Percentiles rank a stretch among this genome's conserved stretches.
Conservation (phyloP, 2,888 invertebrate genomes). For the Danaus chrysippus region DNA sequence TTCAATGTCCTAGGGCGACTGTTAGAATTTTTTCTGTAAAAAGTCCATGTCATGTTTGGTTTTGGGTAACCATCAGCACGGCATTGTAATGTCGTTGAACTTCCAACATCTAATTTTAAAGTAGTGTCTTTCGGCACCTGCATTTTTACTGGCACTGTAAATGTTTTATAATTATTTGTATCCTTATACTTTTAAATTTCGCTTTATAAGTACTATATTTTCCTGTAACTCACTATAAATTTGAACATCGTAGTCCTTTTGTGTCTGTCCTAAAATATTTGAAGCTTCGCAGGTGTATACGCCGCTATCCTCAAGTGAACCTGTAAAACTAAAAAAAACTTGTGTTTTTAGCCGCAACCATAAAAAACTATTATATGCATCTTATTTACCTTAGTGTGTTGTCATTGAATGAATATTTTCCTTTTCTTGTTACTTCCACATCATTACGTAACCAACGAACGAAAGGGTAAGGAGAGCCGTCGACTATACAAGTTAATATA, state of each 20-base stretch:
- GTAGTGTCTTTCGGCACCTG: constrained; percentile 34
- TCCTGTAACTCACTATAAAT: constrained; percentile 38
- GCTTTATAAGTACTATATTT: not conserved
- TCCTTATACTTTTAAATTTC: not conserved
- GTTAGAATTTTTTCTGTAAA: constrained; percentile 16
- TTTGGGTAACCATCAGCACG: constrained; percentile 43
- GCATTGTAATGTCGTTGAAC: constrained; percentile 38
- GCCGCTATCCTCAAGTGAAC: constrained; percentile 33
- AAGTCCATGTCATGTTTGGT: constrained; percentile 46
- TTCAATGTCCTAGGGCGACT: constrained; percentile 22
- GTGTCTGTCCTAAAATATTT: constrained; percentile 38
- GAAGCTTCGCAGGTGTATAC: constrained; percentile 44
- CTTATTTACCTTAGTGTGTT: constrained; percentile 41
- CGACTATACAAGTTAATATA: constrained; percentile 38
- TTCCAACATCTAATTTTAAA: constrained; percentile 35
- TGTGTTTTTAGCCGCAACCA: not conserved
- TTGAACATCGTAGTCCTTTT: constrained; percentile 33
- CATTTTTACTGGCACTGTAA: constrained; percentile 38
- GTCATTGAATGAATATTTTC: constrained; percentile 33
- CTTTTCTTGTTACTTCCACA: constrained; percentile 24
- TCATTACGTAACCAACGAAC: constrained; percentile 44
- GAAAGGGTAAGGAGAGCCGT: constrained; percentile 42
- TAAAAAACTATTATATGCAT: not conserved
- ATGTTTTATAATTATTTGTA: constrained; percentile 18
- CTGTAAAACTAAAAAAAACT: constrained; percentile 32